Conservation (phyloP, 2,113 vertebrate genomes). For the Numida meleagris region DNA sequence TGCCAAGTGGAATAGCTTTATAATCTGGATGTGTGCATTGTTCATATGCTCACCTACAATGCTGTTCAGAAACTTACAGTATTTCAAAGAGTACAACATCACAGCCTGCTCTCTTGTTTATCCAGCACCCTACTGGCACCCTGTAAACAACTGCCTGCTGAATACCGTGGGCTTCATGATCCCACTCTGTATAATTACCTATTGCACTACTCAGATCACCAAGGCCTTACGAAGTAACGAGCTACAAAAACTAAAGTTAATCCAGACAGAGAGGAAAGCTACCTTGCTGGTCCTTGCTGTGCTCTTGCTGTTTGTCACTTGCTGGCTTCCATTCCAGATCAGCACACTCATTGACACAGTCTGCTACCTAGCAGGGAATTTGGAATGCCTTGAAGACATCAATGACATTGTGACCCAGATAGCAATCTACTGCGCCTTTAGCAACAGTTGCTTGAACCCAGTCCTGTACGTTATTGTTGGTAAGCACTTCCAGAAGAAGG, state of each 20-base stretch:
- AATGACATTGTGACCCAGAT: slow-evolving; percentile 84
- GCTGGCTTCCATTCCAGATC: slow-evolving; percentile 89
- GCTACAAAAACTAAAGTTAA: slow-evolving; percentile 69
- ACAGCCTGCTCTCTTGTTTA: slow-evolving; percentile 81
- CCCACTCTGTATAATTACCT: slow-evolving; percentile 83
- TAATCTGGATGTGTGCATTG: slow-evolving; percentile 85
- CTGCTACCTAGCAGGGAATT: neutral
- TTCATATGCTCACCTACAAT: slow-evolving; percentile 82
- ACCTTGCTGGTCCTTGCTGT: slow-evolving; percentile 83
- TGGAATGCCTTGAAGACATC: slow-evolving; percentile 53
- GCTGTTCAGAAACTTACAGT: slow-evolving; percentile 74
- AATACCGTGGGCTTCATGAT: slow-evolving; percentile 86
- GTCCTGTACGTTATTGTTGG: slow-evolving; percentile 93
- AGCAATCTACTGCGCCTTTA: slow-evolving; percentile 82
- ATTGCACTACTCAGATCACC: slow-evolving; percentile 84
- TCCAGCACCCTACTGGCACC: slow-evolving; percentile 52
- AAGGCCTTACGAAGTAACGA: slow-evolving; percentile 76
- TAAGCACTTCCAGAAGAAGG: slow-evolving; percentile 93
- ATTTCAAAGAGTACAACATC: slow-evolving; percentile 54
- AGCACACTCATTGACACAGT: slow-evolving; percentile 82
- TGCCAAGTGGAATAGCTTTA: slow-evolving; percentile 86
- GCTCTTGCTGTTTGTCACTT: slow-evolving; percentile 85
- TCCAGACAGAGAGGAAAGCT: slow-evolving; percentile 82
- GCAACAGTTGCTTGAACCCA: slow-evolving; percentile 95
- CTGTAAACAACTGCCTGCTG: slow-evolving; percentile 80